phyloP scores from a whole-genome alignment of 2,113 vertebrate species.

The Gymnobelideus leadbeateri region DNA sequence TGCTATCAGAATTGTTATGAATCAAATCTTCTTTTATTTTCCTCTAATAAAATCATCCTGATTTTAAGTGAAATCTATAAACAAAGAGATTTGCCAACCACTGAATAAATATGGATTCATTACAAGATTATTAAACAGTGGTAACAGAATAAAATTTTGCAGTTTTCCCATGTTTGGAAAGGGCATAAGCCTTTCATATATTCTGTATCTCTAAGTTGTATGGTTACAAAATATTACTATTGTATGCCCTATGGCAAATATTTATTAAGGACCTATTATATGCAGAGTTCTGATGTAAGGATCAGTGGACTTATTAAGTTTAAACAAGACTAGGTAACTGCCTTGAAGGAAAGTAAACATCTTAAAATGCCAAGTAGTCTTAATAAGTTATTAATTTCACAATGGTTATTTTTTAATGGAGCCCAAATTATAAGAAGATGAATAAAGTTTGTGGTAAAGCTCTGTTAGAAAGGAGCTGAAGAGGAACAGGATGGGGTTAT shows the following conservation, averaged over 20 bases:
- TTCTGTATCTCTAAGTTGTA: neutral
- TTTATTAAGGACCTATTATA: neutral
- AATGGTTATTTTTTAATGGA: neutral
- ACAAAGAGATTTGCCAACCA: neutral
- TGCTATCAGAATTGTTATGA: neutral
- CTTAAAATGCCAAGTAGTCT: conserved; percentile 14
- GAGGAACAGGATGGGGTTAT: neutral
- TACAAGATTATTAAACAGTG: neutral
- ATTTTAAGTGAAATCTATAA: neutral
- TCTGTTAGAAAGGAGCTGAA: neutral
- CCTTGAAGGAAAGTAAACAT: neutral
- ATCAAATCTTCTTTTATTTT: neutral
- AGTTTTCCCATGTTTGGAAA: neutral
- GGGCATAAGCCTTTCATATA: neutral
- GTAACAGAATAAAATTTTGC: neutral
- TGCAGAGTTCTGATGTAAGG: neutral
- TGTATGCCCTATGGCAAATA: neutral
- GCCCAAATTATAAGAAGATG: neutral
- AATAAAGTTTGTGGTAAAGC: conserved; percentile 20
- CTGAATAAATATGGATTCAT: neutral
- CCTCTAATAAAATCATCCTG: neutral
- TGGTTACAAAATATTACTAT: neutral
- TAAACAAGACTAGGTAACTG: neutral
- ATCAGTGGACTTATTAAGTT: neutral
- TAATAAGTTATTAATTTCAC: conserved; percentile 2